Evolutionary conservation across 2,113 vertebrate genomes (phyloP).

Genomic region (Columba janthina): DNA sequence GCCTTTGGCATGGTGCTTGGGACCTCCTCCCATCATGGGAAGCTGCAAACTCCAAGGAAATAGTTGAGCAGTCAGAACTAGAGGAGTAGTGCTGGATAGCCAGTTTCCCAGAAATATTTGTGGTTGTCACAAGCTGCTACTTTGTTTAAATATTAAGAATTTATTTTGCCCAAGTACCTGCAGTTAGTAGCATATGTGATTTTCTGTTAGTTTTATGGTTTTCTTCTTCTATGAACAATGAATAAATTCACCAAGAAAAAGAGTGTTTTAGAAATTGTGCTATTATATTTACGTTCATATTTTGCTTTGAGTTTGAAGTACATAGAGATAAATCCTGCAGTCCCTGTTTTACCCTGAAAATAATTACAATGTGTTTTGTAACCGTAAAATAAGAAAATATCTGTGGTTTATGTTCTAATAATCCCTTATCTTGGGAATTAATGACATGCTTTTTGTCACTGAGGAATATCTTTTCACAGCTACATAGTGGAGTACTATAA

Average conservation of each 20-base stretch:
- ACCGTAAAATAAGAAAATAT: background rate
- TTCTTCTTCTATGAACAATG: background rate
- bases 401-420: background rate
- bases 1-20: background rate
- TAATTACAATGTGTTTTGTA: background rate
- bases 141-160: accelerated
- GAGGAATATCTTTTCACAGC: background rate
- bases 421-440: background rate
- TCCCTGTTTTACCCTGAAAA: background rate
- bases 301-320: background rate
- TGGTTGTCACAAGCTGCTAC: background rate
- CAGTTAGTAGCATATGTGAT: background rate
- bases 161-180: background rate
- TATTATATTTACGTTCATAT: background rate
- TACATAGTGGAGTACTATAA: background rate
- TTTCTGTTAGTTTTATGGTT: background rate
- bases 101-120: background rate
- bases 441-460: background rate
- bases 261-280: background rate
- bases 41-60: background rate
- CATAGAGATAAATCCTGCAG: background rate
- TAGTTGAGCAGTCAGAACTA: background rate
- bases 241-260: background rate
- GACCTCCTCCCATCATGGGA: background rate
- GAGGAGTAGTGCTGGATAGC: background rate